Evolutionary conservation across 2,888 invertebrate species (phyloP), one percentile per base, ranked within the genome.

Genomic region (Cordilura impudica): DNA sequence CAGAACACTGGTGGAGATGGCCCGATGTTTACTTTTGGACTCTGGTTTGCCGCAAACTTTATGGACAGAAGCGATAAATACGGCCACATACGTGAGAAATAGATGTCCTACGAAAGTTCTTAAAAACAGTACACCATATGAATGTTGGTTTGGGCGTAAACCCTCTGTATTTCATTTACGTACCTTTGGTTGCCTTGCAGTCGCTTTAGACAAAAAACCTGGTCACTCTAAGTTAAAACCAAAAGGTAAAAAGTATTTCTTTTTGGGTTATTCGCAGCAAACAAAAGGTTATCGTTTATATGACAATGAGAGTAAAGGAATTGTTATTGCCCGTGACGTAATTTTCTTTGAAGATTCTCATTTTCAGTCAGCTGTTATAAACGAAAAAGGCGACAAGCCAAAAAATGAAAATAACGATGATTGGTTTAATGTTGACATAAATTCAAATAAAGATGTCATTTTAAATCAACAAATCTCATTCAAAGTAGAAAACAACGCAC

Each of bases 261-360:
- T 80, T 73, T 63, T 81, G 35, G 78, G 73, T 54, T 78, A 82
- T 43, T 49, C 72, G 6, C 54, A 70, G 1, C 69, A 76, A 29
- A 60, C 47, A 1, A 79, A 79, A 58, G 76, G 56, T 10, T 79
- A 81, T 51, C 66, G 75, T 35, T 71, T 81, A 16, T 82, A 82
- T 23, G 47, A 73, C 29, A 75, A 31, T 23, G 14, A 49, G 2
- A 47, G 23, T 12, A 77, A 23, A 69, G 31, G 71, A 51, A 80
- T 80, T 60, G 8, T 75, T 4, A 65, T 77, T 39, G 61, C 76
- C 18, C 65, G 70, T 51, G 76, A 78, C 70, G 78, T 81, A 10
- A 78, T 58, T 39, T 81, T 81, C 72, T 79, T 81, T 77, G 65
- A 82, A 53, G 51, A 74, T 29, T 56, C 31, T 8, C 75, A 71